Conservation (phyloP, 2,888 invertebrate species). For the Eupithecia tripunctaria region DNA sequence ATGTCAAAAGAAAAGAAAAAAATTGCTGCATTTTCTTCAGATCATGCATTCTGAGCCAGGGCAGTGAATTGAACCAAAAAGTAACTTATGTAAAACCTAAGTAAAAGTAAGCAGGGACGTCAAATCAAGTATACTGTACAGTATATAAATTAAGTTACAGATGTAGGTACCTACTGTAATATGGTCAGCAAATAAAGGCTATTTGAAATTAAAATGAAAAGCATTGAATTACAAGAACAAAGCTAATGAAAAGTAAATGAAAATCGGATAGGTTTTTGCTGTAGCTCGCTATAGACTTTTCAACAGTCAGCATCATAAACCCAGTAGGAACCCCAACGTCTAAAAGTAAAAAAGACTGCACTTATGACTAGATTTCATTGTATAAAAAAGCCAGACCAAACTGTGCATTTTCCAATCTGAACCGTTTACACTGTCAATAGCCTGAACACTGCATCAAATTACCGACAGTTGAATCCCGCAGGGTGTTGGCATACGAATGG, state of each 20-base stretch:
- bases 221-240: too few species aligned
- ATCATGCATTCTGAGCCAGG: not conserved
- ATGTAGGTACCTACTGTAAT: too few species aligned
- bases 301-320: not conserved
- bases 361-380: not conserved
- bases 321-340: not conserved
- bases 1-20: not conserved
- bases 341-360: not conserved
- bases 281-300: not conserved
- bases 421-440: not conserved
- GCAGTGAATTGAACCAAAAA: too few species aligned
- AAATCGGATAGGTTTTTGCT: too few species aligned
- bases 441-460: conserved; percentile 21
- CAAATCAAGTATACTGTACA: too few species aligned
- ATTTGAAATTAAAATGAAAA: too few species aligned
- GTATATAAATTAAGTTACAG: too few species aligned
- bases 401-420: conserved; percentile 17
- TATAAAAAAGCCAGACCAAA: not conserved
- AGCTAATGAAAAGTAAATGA: too few species aligned
- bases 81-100: too few species aligned
- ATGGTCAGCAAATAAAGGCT: too few species aligned
- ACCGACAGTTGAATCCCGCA: conserved; percentile 14
- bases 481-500: conserved; percentile 18
- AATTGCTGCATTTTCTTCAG: not conserved
- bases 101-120: too few species aligned